A percentile compares a stretch with the other conserved stretches of the same genome.
These are phyloP conservation scores for Drosophila guanche DNA, from an alignment of 1,140 invertebrate genomes.

Conservation along the genomic window DNA sequence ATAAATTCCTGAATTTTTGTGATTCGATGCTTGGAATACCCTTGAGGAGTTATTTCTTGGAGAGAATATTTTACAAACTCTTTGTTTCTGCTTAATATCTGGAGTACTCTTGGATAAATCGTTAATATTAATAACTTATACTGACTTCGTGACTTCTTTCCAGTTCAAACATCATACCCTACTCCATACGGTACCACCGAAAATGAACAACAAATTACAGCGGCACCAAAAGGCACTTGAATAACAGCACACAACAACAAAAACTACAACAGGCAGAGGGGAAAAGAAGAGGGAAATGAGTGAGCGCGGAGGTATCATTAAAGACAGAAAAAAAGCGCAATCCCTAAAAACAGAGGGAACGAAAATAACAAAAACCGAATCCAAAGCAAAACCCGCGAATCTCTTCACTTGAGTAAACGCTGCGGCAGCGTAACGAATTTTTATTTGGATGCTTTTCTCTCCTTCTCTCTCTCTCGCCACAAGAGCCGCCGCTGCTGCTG, in stretches of 20 bases:
- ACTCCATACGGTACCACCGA: no score
- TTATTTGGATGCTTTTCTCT: conserved; percentile 65
- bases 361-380: conserved; percentile 39
- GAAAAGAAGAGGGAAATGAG: conserved; percentile 24
- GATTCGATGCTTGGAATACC: no score
- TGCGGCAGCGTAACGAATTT: conserved; percentile 76
- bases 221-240: conserved; percentile 50
- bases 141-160: no score
- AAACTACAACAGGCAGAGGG: conserved; percentile 5
- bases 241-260: conserved; percentile 15
- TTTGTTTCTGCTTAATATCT: no score
- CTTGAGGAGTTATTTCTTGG: no score
- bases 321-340: conserved; percentile 34
- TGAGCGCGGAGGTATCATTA: conserved; percentile 63
- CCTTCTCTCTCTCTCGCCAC: conserved; percentile 16
- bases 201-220: conserved; percentile 58
- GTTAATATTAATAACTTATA: no score
- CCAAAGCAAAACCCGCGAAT: conserved; percentile 56
- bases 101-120: no score
- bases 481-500: conserved; percentile 36
- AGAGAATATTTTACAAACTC: no score
- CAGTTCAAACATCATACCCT: no score
- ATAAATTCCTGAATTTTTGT: no score
- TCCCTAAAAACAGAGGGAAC: conserved; percentile 30
- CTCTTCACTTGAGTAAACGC: conserved; percentile 44